These are phyloP conservation scores for Ceryle rudis DNA, from an alignment of 2,797 vertebrate genomes.

Conservation along the genomic window DNA sequence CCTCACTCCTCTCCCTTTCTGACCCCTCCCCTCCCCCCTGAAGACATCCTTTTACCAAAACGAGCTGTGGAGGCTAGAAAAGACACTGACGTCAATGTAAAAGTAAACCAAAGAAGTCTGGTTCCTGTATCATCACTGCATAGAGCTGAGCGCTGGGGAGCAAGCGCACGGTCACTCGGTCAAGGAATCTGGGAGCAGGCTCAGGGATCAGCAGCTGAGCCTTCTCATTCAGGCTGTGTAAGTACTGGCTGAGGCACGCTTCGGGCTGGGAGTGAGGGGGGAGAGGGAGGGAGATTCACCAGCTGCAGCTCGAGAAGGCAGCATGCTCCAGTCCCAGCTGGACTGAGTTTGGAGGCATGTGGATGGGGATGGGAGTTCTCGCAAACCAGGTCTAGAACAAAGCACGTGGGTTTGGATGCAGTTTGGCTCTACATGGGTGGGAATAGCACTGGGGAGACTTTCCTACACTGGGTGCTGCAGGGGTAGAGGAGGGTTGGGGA, in stretches of 20 bases:
- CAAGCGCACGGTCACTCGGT: background rate
- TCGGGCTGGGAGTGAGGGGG: background rate
- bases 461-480: accelerated
- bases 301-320: background rate
- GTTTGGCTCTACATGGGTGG: background rate
- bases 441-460: background rate
- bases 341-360: background rate
- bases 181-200: background rate
- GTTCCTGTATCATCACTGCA: conserved; percentile 45
- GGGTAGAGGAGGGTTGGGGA: background rate
- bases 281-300: background rate
- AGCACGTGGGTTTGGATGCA: background rate
- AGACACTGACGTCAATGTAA: conserved; percentile 76
- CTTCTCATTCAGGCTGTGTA: background rate
- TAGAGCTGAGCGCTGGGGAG: conserved; percentile 12
- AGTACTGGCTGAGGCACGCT: background rate
- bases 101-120: conserved; percentile 76
- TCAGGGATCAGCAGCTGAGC: conserved; percentile 4
- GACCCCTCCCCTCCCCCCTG: conserved; percentile 36
- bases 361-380: background rate
- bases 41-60: conserved; percentile 77
- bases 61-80: conserved; percentile 53
- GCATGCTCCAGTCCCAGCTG: background rate
- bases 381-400: accelerated
- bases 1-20: conserved; percentile 5